Evolutionary conservation across 2,888 invertebrate genomes (phyloP), one percentile per base, ranked within the genome.

Genomic region (Beris morrisii): DNA sequence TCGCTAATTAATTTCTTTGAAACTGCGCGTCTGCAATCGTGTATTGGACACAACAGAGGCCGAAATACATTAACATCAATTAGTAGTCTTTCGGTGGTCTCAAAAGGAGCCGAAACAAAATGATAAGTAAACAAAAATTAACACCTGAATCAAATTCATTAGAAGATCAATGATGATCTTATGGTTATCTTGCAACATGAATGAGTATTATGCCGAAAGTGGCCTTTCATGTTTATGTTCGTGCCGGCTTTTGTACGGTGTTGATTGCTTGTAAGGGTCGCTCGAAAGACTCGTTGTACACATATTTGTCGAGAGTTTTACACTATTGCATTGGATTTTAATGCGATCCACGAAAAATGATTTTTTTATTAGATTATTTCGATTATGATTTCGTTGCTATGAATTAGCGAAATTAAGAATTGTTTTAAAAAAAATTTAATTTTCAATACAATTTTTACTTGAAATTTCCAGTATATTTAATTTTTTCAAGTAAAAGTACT

Each of bases 101-200:
- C 66, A 68, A 71, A 70, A 70, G 70, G 64, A 64, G 68, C 69
- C 70, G 68, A 69, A 68, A 67, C 63, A 53, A 71, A 69, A 67
- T 57, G 67, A 69, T 70, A 67, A 68, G 68, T 66, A 65, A 69
- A 70, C 54, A 69, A 58, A 69, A 71, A 71, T 71, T 71, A 70
- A 69, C 71, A 71, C 71, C 67, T 71, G 57, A 69, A 71, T 70
- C 67, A 69, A 64, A 64, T 68, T 68, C 65, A 64, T 68, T 65
- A 68, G 68, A 61, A 54, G 59, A 55, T 59, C 55, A 64, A 64
- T 64, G 67, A 54, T 67, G 59, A 53, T 61, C 38, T 59, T 54
- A 53, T 64, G 64, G 54, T 64, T 64, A 54, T 54, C 64, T 64
- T 44, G 52, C 31, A 61, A 61, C 61, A 59, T 48, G 46, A 52